Evolutionary conservation across 2,888 invertebrate genomes (phyloP).

Genomic region (Tetheella fluctuosa): DNA sequence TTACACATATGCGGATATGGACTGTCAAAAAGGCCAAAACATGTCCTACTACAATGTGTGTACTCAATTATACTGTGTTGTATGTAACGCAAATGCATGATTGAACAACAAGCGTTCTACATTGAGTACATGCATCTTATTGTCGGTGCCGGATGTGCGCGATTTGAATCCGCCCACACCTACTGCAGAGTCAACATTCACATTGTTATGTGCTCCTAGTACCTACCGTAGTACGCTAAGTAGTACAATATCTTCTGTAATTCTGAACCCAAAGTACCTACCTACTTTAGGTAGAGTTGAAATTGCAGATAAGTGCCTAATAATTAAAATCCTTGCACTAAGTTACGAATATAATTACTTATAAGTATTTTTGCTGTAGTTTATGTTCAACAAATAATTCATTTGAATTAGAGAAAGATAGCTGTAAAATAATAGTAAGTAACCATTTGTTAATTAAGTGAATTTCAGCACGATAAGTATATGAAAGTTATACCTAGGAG

Average conservation of each 20-base stretch:
- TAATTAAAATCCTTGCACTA: no score
- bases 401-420: no score
- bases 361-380: no score
- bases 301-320: no score
- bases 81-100: slow-evolving; percentile 17
- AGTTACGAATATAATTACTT: no score
- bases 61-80: background rate
- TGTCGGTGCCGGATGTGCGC: slow-evolving; percentile 21
- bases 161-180: slow-evolving; percentile 18
- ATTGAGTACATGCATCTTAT: slow-evolving; percentile 6
- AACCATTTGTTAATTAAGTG: no score
- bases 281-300: no score
- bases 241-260: background rate
- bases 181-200: background rate
- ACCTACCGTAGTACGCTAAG: background rate
- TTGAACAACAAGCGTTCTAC: slow-evolving; percentile 22
- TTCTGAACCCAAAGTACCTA: background rate
- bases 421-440: no score
- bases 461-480: no score
- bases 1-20: no score
- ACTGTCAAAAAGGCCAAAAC: no score
- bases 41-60: background rate
- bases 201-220: background rate
- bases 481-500: background rate
- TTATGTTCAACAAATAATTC: no score